Base-by-base conservation (phyloP, 2,113 vertebrate genomes). In the Peromyscus leucopus region DNA sequence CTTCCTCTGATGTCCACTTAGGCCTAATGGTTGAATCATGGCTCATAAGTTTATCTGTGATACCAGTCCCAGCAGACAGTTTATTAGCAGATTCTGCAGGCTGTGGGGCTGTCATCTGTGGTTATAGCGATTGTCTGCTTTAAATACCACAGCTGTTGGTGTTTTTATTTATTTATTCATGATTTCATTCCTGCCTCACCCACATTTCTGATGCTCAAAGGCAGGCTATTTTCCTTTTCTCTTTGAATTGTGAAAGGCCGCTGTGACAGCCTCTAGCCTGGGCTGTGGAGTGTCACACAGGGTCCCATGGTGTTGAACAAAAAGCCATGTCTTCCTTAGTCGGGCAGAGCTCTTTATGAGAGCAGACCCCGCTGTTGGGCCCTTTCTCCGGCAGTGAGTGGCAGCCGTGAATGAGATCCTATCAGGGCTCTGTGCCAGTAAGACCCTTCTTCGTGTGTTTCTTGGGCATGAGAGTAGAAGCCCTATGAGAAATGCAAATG, bases 41-140 rank as follows among this genome's bases (percentile, higher is more conserved):
- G 96, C 93, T 98, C 96, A 93, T 98, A 98, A 98, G 96, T 98
- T 98, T 97, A 96, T 97, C 97, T 98, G 97, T 98, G 98, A 97
- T 97, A 98, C 97, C 93, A 98, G 95, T 95, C 63, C 94, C 94
- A 98, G 97, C 92, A 98, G 96, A 98, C 96, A 96, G 74, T 98
- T 98, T 97, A 98, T 98, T 98, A 98, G 95, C 97, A 98, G 97
- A 97, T 98, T 98, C 98, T 72, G 55, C 61, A 96, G 94, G 91
- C 96, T 97, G 97, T 90, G 93, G 91, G 92, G 94, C 95, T 98
- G 97, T 98, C 96, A 98, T 97, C 98, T 97, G 96, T 97, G 94
- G 95, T 98, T 98, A 98, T 12, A 94, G 90, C 95, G 92, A 98
- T 98, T 98, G 98, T 98, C 97, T 98, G 83, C 89, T 98, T 98